Base-by-base conservation (phyloP, 1,140 invertebrate species). In the Scaptomyza pallida region DNA sequence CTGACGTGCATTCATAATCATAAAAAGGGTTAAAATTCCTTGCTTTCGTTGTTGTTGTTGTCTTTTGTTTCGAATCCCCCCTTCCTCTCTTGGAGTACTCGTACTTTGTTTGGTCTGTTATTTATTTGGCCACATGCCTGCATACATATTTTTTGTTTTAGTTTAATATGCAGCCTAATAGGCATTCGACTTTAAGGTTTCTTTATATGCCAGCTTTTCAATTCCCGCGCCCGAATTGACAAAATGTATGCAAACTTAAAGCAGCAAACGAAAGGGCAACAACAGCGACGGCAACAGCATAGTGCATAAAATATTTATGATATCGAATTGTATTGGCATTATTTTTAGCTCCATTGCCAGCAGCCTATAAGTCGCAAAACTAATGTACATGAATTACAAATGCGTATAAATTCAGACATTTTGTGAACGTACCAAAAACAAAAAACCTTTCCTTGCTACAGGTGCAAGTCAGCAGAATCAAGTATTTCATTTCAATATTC, bases 271-370 rank as follows among this genome's bases (percentile, higher is more conserved):
- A 56, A 45, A 56, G 35, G 59, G 47, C 41, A 67, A 40, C 43
- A 45, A 60, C 55, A 30, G 23, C n/a, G n/a, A 21, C 19, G 19
- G 19, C 26, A 30, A 30, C 5, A 37, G 33, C 33, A 47, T 40
- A 75, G 78, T 88, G 78, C 78, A 88, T 86, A 78, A 88, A 88
- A 82, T 88, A 88, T 88, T 88, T 86, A 86, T 86, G 82, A 82
- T 78, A 75, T 78, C 70, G 69, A 77, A 86, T 86, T 73, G 81
- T 77, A 80, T 82, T 88, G 78, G 78, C 78, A 81, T 82, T 81
- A 86, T 86, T 86, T 85, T 81, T 74, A 86, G 81, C 82, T 86
- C 75, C 52, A 81, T 77, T 85, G 80, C 72, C 70, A 65, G 64
- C 70, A 65, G 64, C 81, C 67, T 75, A 75, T 72, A 68, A 65